These are phyloP conservation scores for Nezara viridula DNA, from an alignment of 2,888 invertebrate genomes.

Conservation along the genomic window DNA sequence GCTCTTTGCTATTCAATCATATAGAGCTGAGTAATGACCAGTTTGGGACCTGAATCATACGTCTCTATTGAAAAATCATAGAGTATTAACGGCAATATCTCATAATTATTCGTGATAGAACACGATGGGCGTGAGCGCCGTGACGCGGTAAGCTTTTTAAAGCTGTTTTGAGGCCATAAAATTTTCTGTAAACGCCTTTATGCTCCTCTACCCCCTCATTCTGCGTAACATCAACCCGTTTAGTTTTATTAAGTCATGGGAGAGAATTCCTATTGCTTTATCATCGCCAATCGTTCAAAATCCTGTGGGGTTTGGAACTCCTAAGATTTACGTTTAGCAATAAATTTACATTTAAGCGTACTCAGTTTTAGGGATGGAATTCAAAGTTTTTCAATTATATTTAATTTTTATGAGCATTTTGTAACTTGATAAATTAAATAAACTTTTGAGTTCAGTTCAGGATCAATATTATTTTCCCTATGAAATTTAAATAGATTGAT, in stretches of 20 bases:
- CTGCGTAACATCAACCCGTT: slow-evolving; percentile 43
- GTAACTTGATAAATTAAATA: too few species aligned
- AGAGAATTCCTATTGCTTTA: neutral
- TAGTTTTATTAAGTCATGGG: slow-evolving; percentile 20
- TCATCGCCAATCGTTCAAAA: neutral
- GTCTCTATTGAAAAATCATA: slow-evolving; percentile 42
- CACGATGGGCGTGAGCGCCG: slow-evolving; percentile 24
- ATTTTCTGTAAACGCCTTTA: slow-evolving; percentile 31
- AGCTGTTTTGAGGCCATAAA: slow-evolving; percentile 1
- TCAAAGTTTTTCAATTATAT: too few species aligned
- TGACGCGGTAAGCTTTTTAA: slow-evolving; percentile 10
- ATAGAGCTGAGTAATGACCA: neutral
- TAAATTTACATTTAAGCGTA: neutral
- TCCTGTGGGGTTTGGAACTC: neutral
- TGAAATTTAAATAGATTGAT: too few species aligned
- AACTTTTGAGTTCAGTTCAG: too few species aligned
- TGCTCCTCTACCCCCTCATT: neutral
- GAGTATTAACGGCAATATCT: slow-evolving; percentile 32
- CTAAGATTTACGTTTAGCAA: neutral
- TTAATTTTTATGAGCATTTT: too few species aligned
- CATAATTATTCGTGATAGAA: slow-evolving; percentile 14
- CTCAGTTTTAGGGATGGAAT: neutral
- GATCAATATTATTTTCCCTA: too few species aligned
- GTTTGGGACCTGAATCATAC: neutral
- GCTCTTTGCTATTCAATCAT: neutral